Percentiles rank a stretch among this genome's conserved stretches.
Evolutionary conservation across 2,888 invertebrate genomes (phyloP).

Genomic region (Prostheceraeus crozeri): DNA sequence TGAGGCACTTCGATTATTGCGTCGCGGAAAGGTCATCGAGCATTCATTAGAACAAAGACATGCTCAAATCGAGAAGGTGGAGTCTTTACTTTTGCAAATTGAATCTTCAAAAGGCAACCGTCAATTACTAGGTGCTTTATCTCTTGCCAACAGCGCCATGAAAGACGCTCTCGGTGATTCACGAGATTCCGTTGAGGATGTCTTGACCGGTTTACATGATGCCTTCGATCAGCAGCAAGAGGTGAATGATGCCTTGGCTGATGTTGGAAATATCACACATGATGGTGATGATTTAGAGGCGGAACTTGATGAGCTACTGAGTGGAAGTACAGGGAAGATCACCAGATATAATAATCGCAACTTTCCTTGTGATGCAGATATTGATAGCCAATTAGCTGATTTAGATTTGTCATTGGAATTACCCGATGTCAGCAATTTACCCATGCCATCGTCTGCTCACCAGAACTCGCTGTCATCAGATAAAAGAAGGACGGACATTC

Average conservation of each 20-base stretch:
- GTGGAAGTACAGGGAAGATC: neutral
- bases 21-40: constrained; percentile 14
- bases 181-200: constrained; percentile 18
- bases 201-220: constrained; percentile 27
- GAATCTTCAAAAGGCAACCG: constrained; percentile 10
- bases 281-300: constrained; percentile 16
- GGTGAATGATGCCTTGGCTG: no score
- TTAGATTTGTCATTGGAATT: constrained; percentile 4
- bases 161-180: neutral
- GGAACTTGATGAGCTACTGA: constrained; percentile 1
- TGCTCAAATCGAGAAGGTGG: constrained; percentile 28
- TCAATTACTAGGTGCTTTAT: constrained; percentile 7
- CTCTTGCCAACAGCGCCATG: neutral
- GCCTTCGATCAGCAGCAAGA: constrained; percentile 16
- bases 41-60: constrained; percentile 12
- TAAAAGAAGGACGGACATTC: no score
- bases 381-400: no score
- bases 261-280: no score
- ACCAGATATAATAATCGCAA: neutral
- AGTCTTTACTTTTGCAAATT: constrained; percentile 14
- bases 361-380: no score
- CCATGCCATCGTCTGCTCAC: neutral
- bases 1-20: constrained; percentile 6
- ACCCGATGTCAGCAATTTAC: constrained; percentile 7
- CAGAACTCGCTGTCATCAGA: no score